A percentile compares a stretch with the other conserved stretches of the same genome.
phyloP scores from a whole-genome alignment of 1,140 invertebrate genomes.

The Psilanteris sp. region DNA sequence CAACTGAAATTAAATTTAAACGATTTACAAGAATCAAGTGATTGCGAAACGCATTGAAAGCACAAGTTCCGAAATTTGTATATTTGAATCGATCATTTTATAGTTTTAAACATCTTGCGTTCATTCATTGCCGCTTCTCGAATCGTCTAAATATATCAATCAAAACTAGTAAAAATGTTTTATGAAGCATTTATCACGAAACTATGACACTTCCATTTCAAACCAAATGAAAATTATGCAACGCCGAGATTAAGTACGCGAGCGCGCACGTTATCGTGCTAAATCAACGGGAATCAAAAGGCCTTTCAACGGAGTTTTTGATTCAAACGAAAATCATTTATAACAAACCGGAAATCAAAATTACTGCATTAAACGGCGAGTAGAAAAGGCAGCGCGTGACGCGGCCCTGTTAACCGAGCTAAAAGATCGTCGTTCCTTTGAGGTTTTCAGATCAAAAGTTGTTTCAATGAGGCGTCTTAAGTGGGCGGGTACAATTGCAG shows the following conservation, averaged over 20 bases:
- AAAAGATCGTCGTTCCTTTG: constrained; percentile 27
- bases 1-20: too few relatives aligned
- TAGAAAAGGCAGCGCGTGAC: constrained; percentile 32
- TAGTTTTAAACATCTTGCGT: too few relatives aligned
- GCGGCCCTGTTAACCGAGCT: constrained; percentile 12
- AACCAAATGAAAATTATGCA: constrained; percentile 11
- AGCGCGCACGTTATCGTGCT: constrained; percentile 27
- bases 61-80: too few relatives aligned
- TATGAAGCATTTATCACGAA: background rate
- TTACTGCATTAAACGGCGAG: constrained; percentile 32
- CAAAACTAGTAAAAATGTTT: too few relatives aligned
- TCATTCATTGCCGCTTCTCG: too few relatives aligned
- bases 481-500: constrained; percentile 70
- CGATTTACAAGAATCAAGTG: too few relatives aligned
- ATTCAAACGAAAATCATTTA: constrained; percentile 40
- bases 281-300: constrained; percentile 42
- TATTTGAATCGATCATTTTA: too few relatives aligned
- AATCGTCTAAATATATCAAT: too few relatives aligned
- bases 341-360: constrained; percentile 51
- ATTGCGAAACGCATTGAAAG: too few relatives aligned
- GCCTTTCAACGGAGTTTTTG: constrained; percentile 16
- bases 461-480: constrained; percentile 10
- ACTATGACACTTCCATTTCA: background rate
- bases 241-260: constrained; percentile 14
- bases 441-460: constrained; percentile 21